Evolutionary conservation across 2,797 vertebrate genomes (phyloP), one percentile per base, ranked within the genome.

Genomic region (Scleropages formosus): DNA sequence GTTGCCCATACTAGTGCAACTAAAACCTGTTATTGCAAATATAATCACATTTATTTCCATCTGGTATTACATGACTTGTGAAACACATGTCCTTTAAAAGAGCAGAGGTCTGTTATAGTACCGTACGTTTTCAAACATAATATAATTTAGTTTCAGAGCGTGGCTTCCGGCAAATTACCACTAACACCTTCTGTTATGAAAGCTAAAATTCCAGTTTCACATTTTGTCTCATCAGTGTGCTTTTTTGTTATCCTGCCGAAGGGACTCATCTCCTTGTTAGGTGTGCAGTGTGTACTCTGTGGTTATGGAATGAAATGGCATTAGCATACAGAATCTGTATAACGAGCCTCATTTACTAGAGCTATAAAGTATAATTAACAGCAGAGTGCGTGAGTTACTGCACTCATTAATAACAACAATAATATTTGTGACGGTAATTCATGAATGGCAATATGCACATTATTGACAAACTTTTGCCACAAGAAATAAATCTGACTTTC

Each of bases 291-390:
- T 39, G 10, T 31, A 22, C 24, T 58, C 69, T n/a, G 49, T n/a
- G 15, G n/a, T 18, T 61, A 18, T 61, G 53, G 49, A 58, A 59
- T 58, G 8, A 71, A 58, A 39, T 27, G 26, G 51, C 69, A 71
- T 71, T 58, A 31, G 18, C 51, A n/a, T 58, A 71, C 56, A 71
- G 49, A 71, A 71, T 71, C 51, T 71, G 68, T 39, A n/a, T 71
- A 71, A 53, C 26, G 2, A 71, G 68, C 68, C 68, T 71, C 59
- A 73, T 73, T 73, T 62, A 26, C 44, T 62, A 27, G 13, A 22
- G 72, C 72, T 62, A 74, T 26, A 74, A 62, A 74, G 44, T 44
- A 26, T 74, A 74, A 74, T 74, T 74, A 64, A 47, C 59, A 26
- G 72, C 39, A 16, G 53, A 61, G 59, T 16, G 27, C 74, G 39